These are phyloP conservation scores for Pipistrellus nathusii DNA, from an alignment of 2,797 vertebrate genomes.

Conservation along the genomic window DNA sequence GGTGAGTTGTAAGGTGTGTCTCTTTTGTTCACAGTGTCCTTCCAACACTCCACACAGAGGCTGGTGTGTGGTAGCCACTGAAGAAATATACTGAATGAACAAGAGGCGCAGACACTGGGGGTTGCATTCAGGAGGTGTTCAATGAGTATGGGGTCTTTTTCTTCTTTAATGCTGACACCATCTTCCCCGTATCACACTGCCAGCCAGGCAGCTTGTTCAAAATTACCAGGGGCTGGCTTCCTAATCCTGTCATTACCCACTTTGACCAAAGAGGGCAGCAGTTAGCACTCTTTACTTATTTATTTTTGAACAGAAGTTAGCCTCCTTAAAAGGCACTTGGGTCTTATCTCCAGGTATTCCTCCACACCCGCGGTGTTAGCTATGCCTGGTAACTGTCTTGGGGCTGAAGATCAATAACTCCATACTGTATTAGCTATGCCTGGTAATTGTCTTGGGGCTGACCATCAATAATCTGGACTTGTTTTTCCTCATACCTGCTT, in stretches of 20 bases:
- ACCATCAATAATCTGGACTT: not conserved
- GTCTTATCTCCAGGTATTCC: not conserved
- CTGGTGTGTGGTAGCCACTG: not conserved
- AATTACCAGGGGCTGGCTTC: not conserved
- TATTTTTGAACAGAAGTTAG: not conserved
- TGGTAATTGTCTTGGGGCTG: not conserved
- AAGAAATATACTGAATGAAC: not conserved
- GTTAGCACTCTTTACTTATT: not conserved
- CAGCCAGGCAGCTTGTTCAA: not conserved
- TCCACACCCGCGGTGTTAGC: not conserved
- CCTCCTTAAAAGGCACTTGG: not conserved
- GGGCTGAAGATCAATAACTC: not conserved
- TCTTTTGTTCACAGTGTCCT: not conserved
- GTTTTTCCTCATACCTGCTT: not conserved
- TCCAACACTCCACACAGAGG: not conserved
- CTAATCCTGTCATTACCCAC: not conserved
- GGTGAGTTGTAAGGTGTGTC: not conserved
- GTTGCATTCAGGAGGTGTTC: not conserved
- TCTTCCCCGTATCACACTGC: not conserved
- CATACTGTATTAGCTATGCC: no score
- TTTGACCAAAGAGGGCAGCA: constrained; percentile 61
- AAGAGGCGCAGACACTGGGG: not conserved
- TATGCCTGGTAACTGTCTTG: not conserved
- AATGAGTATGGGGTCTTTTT: not conserved
- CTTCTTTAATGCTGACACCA: not conserved